Evolutionary conservation across 2,797 vertebrate genomes (phyloP).

Genomic region (Sebastes variabilis): DNA sequence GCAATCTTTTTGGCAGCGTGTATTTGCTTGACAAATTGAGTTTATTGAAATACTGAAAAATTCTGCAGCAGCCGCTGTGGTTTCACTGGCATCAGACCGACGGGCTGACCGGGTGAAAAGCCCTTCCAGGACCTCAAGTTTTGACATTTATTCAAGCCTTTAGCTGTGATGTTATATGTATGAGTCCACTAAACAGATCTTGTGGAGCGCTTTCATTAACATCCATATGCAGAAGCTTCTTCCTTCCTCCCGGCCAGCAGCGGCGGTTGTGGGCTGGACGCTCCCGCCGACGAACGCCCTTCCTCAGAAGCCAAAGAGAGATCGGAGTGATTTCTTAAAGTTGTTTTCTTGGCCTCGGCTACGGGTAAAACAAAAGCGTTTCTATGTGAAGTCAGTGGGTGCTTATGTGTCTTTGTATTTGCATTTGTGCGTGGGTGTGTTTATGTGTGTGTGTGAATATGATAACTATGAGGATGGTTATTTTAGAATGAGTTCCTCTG

Average conservation of each 20-base stretch:
- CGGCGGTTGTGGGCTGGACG: slow-evolving; percentile 41
- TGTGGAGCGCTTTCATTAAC: slow-evolving; percentile 31
- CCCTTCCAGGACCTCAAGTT: slow-evolving; percentile 3
- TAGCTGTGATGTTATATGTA: slow-evolving; percentile 55
- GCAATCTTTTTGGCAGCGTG: neutral
- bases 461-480: slow-evolving; percentile 54
- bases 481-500: slow-evolving; percentile 64
- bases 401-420: slow-evolving; percentile 21
- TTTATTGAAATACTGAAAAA: slow-evolving; percentile 20
- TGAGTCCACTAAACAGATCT: slow-evolving; percentile 37
- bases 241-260: slow-evolving; percentile 54
- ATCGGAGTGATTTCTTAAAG: slow-evolving; percentile 31
- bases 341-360: slow-evolving; percentile 56
- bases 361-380: slow-evolving; percentile 25
- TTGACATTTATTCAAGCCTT: slow-evolving; percentile 27
- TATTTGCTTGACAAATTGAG: slow-evolving; percentile 4
- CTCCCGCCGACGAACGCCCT: slow-evolving; percentile 19
- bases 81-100: slow-evolving; percentile 28
- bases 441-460: slow-evolving; percentile 38
- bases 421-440: slow-evolving; percentile 15
- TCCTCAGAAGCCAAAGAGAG: slow-evolving; percentile 52
- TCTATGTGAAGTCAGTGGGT: slow-evolving; percentile 17
- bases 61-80: neutral
- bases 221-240: slow-evolving; percentile 68
- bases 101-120: neutral